Percentiles rank a stretch among this genome's conserved stretches.
Conservation (phyloP, 2,888 invertebrate species). For the Deroplatys truncata region DNA sequence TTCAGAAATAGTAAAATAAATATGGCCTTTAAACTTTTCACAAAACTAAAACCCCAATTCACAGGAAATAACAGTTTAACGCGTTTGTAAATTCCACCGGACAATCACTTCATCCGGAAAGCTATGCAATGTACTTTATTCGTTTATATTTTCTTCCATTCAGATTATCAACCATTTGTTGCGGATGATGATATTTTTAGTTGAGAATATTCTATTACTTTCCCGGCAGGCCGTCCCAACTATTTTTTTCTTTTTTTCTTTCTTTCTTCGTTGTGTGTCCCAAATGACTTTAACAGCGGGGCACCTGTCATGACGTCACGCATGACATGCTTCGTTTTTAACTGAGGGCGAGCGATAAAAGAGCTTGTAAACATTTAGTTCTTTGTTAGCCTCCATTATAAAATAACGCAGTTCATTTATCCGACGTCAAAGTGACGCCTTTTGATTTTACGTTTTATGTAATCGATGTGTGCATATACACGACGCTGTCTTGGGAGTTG, state of each 20-base stretch:
- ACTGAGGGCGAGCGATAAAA: not conserved
- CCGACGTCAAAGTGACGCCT: not conserved
- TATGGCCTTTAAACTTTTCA: no score
- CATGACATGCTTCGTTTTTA: not conserved
- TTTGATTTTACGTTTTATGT: not conserved
- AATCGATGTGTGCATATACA: not conserved
- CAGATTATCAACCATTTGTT: not conserved
- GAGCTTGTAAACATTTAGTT: not conserved
- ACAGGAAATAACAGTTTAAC: no score
- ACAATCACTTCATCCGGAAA: no score
- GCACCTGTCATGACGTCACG: conserved; percentile 1
- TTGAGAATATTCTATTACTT: conserved; percentile 6
- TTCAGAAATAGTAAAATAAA: no score
- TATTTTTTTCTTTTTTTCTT: not conserved
- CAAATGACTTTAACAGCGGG: conserved; percentile 10
- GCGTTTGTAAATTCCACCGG: no score
- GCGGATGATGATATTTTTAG: not conserved
- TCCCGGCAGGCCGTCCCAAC: not conserved
- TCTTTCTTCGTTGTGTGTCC: not conserved
- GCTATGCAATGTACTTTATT: no score
- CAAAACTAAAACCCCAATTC: no score
- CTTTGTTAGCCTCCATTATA: not conserved
- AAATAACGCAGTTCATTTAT: not conserved
- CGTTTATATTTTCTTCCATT: no score
- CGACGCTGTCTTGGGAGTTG: no score